A percentile compares a stretch with the other conserved stretches of the same genome.
These are phyloP conservation scores for Drosophila seguyi DNA, from an alignment of 1,140 invertebrate species.

Conservation along the genomic window DNA sequence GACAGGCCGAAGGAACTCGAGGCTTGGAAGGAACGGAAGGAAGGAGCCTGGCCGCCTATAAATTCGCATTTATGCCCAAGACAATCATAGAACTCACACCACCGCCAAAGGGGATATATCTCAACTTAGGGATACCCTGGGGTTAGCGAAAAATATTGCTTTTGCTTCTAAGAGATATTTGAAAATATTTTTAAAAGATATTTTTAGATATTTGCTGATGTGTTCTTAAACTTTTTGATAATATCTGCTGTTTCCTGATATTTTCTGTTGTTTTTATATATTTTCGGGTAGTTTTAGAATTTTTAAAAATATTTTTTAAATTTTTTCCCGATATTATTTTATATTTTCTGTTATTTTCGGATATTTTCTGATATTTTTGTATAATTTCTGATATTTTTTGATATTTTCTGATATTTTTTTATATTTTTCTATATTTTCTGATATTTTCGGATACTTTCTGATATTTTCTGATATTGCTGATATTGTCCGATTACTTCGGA, in stretches of 20 bases:
- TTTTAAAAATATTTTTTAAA: too few species aligned
- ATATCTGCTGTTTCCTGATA: too few species aligned
- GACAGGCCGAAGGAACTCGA: conserved; percentile 9
- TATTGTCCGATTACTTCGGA: too few species aligned
- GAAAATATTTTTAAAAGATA: neutral
- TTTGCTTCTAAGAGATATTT: neutral
- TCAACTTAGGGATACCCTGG: conserved; percentile 12
- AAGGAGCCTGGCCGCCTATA: conserved; percentile 56
- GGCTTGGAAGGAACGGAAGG: conserved; percentile 8
- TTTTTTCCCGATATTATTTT: too few species aligned
- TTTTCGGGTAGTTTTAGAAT: too few species aligned
- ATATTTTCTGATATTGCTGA: neutral
- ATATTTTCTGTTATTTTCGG: too few species aligned
- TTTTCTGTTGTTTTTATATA: too few species aligned
- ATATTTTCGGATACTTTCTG: neutral
- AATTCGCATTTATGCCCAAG: conserved; percentile 81
- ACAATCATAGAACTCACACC: conserved; percentile 68
- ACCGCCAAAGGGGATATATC: neutral
- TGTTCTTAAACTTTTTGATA: too few species aligned
- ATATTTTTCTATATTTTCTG: too few species aligned
- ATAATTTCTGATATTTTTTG: too few species aligned
- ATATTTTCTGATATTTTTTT: too few species aligned
- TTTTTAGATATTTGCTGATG: neutral
- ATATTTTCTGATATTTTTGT: too few species aligned
- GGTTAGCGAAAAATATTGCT: neutral